phyloP scores from a whole-genome alignment of 2,113 vertebrate species.

The Speoplatyrhinus poulsoni region DNA sequence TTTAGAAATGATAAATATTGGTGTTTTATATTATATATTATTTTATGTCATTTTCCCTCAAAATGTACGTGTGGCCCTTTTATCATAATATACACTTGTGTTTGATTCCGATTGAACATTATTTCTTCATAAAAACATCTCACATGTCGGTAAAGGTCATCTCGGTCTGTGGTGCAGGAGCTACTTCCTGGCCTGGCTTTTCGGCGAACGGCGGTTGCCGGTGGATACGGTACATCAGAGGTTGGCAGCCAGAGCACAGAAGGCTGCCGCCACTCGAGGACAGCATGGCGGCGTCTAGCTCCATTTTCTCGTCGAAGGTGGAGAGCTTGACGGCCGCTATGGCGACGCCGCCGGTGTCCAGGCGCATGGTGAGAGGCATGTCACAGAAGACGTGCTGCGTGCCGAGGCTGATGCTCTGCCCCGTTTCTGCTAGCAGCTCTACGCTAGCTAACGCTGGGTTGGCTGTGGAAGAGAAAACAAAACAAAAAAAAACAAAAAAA shows the following conservation, averaged over 20 bases:
- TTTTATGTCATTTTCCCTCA: too few species aligned
- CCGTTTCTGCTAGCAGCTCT: constrained; percentile 83
- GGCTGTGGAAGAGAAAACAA: constrained; percentile 39
- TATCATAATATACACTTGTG: too few species aligned
- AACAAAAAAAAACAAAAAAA: not conserved
- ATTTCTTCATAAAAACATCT: constrained; percentile 21
- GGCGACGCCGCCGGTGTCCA: constrained; percentile 69
- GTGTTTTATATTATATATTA: too few species aligned
- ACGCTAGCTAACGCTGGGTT: constrained; percentile 80
- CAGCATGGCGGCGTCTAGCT: constrained; percentile 90
- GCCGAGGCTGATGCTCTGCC: constrained; percentile 82
- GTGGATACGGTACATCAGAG: constrained; percentile 80
- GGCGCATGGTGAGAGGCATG: constrained; percentile 85
- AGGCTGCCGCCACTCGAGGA: constrained; percentile 81
- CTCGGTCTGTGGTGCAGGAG: constrained; percentile 64
- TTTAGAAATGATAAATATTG: too few species aligned
- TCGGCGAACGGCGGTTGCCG: constrained; percentile 81
- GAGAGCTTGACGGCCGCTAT: constrained; percentile 84
- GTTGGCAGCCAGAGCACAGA: constrained; percentile 83
- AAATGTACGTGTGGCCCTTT: too few species aligned
- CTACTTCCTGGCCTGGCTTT: constrained; percentile 2
- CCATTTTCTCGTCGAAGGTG: constrained; percentile 93
- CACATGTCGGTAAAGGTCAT: constrained; percentile 86
- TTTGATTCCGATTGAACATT: not conserved
- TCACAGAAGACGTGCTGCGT: constrained; percentile 89